phyloP scores from a whole-genome alignment of 2,113 vertebrate genomes.

The Chamaea fasciata region DNA sequence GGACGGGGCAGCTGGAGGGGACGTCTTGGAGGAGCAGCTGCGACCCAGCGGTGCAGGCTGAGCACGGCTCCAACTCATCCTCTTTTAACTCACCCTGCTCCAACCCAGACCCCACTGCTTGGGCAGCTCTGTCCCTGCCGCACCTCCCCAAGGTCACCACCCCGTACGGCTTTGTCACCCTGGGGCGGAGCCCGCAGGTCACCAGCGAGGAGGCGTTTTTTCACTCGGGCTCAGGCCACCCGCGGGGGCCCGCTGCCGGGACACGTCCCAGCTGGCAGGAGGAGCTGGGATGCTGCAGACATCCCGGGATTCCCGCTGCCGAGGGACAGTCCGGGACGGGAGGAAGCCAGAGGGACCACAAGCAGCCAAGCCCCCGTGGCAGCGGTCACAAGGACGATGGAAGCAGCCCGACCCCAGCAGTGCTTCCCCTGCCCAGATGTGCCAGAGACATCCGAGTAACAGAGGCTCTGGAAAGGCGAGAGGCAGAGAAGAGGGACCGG shows the following conservation, averaged over 20 bases:
- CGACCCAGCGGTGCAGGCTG: neutral
- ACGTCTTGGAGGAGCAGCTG: neutral
- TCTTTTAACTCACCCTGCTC: neutral
- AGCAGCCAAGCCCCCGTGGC: neutral
- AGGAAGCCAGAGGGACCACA: neutral
- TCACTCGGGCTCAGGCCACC: neutral
- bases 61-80: neutral
- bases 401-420: neutral
- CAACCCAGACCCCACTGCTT: conserved; percentile 40
- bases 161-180: conserved; percentile 70
- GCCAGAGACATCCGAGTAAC: neutral
- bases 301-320: neutral
- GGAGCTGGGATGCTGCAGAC: neutral
- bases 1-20: neutral
- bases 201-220: conserved; percentile 74
- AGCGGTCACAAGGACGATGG: accelerated
- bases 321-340: accelerated
- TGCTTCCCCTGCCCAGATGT: neutral
- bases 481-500: neutral
- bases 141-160: conserved; percentile 74
- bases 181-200: conserved; percentile 79
- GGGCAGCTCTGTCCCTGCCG: conserved; percentile 68
- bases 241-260: neutral
- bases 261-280: neutral
- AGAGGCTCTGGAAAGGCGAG: neutral